phyloP scores from a whole-genome alignment of 2,888 invertebrate species.

The Drepanosiphum platanoidis region DNA sequence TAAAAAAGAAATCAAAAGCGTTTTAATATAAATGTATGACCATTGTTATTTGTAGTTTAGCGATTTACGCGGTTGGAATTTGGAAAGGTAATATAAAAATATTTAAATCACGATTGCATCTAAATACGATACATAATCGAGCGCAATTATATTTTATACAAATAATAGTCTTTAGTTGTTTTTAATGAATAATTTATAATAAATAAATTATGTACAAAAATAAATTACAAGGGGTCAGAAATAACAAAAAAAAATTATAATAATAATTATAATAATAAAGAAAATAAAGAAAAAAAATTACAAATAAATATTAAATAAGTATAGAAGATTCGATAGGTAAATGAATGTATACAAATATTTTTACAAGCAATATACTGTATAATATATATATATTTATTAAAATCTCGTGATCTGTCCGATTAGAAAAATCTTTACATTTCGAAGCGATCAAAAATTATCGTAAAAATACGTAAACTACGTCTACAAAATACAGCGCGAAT shows the following conservation, averaged over 20 bases:
- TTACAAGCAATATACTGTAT: conserved; percentile 52
- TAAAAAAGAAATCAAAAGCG: no score
- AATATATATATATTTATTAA: conserved; percentile 14
- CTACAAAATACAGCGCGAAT: conserved; percentile 40
- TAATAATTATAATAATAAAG: no score
- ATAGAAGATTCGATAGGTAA: conserved; percentile 42
- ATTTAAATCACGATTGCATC: not conserved
- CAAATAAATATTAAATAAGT: conserved; percentile 29
- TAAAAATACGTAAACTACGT: conserved; percentile 39
- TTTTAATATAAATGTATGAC: no score
- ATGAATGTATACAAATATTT: conserved; percentile 41
- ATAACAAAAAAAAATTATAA: conserved; percentile 53
- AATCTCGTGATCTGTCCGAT: conserved; percentile 9
- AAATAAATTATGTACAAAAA: conserved; percentile 51
- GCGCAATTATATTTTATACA: not conserved
- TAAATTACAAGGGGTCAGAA: conserved; percentile 48
- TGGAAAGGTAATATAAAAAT: not conserved
- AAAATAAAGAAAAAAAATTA: conserved; percentile 26
- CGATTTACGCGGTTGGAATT: not conserved
- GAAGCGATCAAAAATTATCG: conserved; percentile 38
- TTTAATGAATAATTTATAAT: conserved; percentile 55
- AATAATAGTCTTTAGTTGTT: conserved; percentile 34
- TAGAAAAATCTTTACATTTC: conserved; percentile 40
- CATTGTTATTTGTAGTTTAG: no score
- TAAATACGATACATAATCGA: not conserved